phyloP scores from a whole-genome alignment of 2,888 invertebrate genomes.

The Craniophora ligustri region DNA sequence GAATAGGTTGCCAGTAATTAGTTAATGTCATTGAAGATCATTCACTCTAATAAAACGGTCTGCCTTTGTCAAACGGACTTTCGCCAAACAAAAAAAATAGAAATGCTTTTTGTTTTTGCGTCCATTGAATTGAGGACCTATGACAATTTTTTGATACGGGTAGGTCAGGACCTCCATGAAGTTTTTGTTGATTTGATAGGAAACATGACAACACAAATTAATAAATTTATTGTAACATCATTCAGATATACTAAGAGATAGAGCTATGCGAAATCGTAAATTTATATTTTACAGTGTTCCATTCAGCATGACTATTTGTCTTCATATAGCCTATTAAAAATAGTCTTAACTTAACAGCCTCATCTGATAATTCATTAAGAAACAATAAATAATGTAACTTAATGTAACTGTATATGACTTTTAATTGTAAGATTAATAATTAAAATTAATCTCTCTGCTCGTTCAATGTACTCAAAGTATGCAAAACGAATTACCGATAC shows the following conservation, averaged over 20 bases:
- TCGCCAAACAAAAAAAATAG: too few relatives aligned
- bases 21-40: slow-evolving; percentile 10
- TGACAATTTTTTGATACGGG: too few relatives aligned
- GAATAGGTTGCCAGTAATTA: slow-evolving; percentile 1
- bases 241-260: not conserved
- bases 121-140: too few relatives aligned
- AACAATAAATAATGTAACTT: too few relatives aligned
- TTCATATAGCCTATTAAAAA: too few relatives aligned
- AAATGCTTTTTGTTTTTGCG: too few relatives aligned
- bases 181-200: too few relatives aligned
- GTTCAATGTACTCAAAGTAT: slow-evolving; percentile 2
- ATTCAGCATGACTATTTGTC: not conserved
- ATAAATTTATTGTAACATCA: not conserved
- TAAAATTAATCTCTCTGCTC: slow-evolving; percentile 4
- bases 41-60: slow-evolving; percentile 9
- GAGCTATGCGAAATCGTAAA: not conserved
- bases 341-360: not conserved
- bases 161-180: too few relatives aligned
- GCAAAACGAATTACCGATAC: slow-evolving; percentile 20
- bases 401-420: too few relatives aligned
- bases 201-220: not conserved
- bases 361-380: too few relatives aligned
- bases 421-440: too few relatives aligned
- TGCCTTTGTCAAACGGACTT: slow-evolving; percentile 20
- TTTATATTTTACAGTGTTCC: not conserved